A percentile compares a stretch with the other conserved stretches of the same genome.
Evolutionary conservation across 2,113 vertebrate species (phyloP).

Genomic region (Rynchops niger): DNA sequence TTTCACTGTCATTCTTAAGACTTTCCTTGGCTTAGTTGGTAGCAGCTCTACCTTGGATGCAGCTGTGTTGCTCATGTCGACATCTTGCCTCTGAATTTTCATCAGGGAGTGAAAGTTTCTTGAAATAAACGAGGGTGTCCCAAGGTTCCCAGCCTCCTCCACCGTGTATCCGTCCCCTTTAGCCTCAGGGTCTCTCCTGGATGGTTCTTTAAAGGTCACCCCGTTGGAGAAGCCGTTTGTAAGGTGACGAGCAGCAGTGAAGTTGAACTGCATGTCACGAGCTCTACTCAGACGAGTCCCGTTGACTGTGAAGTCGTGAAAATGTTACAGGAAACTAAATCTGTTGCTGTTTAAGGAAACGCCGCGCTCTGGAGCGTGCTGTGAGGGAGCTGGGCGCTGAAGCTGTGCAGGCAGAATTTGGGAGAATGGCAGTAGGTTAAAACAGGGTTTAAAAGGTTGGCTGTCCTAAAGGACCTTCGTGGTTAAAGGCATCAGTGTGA

Average conservation of each 20-base stretch:
- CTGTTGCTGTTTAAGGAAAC: neutral
- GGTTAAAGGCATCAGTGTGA: neutral
- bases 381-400: neutral
- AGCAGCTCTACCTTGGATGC: neutral
- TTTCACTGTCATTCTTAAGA: neutral
- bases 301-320: neutral
- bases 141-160: neutral
- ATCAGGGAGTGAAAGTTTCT: neutral
- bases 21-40: neutral
- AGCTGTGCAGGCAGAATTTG: neutral
- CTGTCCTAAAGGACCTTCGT: neutral
- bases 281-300: neutral
- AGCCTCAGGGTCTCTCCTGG: neutral
- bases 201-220: neutral
- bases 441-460: neutral
- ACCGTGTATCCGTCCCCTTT: neutral
- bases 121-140: neutral
- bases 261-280: neutral
- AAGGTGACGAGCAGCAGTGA: fast-evolving
- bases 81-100: neutral
- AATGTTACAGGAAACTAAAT: neutral
- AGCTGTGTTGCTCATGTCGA: neutral
- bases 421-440: neutral
- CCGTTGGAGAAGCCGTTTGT: neutral
- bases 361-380: fast-evolving